A percentile compares a stretch with the other conserved stretches of the same genome.
These are phyloP conservation scores for Hapalemur alaotrensis DNA, from an alignment of 2,797 vertebrate genomes.

Conservation along the genomic window DNA sequence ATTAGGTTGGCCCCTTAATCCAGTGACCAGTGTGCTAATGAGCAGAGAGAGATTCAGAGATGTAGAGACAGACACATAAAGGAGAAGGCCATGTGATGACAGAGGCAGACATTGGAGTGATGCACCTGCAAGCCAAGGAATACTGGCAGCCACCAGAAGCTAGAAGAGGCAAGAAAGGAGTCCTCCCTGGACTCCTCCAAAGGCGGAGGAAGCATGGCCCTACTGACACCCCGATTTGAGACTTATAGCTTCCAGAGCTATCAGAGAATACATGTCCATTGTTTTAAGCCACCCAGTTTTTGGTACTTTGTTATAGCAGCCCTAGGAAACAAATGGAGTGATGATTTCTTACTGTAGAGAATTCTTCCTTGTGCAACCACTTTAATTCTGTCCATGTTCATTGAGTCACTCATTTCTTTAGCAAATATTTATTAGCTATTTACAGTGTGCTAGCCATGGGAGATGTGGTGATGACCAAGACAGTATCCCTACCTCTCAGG, in stretches of 20 bases:
- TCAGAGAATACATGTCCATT: background rate
- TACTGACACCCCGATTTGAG: background rate
- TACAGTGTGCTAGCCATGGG: too few species aligned
- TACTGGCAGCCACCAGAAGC: too few species aligned
- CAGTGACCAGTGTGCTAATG: background rate
- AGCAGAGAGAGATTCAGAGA: background rate
- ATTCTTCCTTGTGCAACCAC: background rate
- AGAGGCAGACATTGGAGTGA: background rate
- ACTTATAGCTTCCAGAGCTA: background rate
- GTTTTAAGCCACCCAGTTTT: background rate
- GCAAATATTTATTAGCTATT: too few species aligned
- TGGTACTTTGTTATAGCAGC: background rate
- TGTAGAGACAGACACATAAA: background rate
- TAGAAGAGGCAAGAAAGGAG: background rate
- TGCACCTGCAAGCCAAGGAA: background rate
- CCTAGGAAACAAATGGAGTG: accelerated
- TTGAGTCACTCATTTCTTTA: background rate
- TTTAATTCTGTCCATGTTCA: background rate
- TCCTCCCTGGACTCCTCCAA: background rate
- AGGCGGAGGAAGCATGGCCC: too few species aligned
- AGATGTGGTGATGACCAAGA: too few species aligned
- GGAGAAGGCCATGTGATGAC: background rate
- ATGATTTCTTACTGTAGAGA: background rate
- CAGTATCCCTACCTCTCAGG: too few species aligned
- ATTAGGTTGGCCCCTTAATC: background rate